Evolutionary conservation across 2,113 vertebrate species (phyloP), one percentile per base, ranked within the genome.

Genomic region (Trachemys scripta): DNA sequence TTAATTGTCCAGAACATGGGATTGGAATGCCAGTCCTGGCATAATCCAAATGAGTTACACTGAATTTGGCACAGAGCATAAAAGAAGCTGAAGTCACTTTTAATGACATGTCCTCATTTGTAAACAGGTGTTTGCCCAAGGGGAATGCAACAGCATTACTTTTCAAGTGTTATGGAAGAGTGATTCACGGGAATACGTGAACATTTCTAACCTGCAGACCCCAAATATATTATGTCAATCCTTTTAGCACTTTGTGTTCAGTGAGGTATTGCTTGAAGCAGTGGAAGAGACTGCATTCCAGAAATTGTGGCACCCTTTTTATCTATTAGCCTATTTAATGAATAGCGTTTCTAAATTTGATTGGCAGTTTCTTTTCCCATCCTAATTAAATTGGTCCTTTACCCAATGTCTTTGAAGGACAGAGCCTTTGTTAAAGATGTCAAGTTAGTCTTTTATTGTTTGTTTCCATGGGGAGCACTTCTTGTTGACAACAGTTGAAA

Each of bases 51-150:
- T 88, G 92, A 97, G 76, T 87, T 87, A 93, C 92, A 78, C 84
- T 93, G 96, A 95, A 93, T 97, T 97, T 98, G 94, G 95, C 90
- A 90, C 25, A 78, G 94, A 94, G 89, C 90, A 82, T 96, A 89
- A 96, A 97, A 97, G 96, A 82, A 95, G 82, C 89, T 87, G 95
- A 96, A 97, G 95, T 96, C 94, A 96, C 97, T 95, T 96, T 84
- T 97, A 96, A 97, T 96, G 95, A 94, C 95, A 96, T 17, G 81
- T 96, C 96, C 96, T 92, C 85, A 24, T 98, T 96, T 38, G 24
- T 97, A 91, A 98, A 97, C 98, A 98, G 98, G 98, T 98, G 98
- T 98, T 98, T 98, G 98, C 98, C 98, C 96, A 95, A 97, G 96
- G 98, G 98, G 97, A 97, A 87, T 57, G 9, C 80, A 87, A 86